Evolutionary conservation across 2,113 vertebrate species (phyloP).

Genomic region (Pseudorectes ferrugineus): DNA sequence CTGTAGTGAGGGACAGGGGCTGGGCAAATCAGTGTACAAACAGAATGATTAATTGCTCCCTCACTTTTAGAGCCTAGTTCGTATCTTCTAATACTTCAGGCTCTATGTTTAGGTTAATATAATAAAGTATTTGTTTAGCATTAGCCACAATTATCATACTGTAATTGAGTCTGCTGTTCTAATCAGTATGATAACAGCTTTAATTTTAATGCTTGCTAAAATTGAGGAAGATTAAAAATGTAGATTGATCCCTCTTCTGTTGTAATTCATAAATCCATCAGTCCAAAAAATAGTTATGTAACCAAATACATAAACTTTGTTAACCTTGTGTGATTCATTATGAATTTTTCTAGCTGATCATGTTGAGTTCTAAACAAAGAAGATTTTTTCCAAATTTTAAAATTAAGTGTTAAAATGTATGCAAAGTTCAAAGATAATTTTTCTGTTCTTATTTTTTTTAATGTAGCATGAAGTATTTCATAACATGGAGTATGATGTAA

Average conservation of each 20-base stretch:
- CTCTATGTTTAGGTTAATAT: background rate
- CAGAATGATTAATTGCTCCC: background rate
- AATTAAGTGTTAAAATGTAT: background rate
- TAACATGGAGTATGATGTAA: background rate
- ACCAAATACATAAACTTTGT: background rate
- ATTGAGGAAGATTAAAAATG: background rate
- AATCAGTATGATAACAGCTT: background rate
- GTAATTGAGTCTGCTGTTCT: background rate
- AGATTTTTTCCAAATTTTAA: background rate
- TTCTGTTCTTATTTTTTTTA: background rate
- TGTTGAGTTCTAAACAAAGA: background rate
- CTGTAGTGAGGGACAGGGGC: background rate
- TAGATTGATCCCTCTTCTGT: background rate
- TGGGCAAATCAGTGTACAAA: background rate
- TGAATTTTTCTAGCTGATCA: background rate
- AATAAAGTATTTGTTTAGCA: background rate
- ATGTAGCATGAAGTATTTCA: background rate
- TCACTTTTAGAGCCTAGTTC: background rate
- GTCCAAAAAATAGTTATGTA: background rate
- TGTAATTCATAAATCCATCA: background rate
- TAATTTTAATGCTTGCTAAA: background rate
- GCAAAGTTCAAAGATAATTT: background rate
- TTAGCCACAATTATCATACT: background rate
- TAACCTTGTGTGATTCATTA: background rate
- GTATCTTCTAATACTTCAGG: background rate